These are phyloP conservation scores for Mythimna lalbum DNA, from an alignment of 2,888 invertebrate species.

Conservation along the genomic window DNA sequence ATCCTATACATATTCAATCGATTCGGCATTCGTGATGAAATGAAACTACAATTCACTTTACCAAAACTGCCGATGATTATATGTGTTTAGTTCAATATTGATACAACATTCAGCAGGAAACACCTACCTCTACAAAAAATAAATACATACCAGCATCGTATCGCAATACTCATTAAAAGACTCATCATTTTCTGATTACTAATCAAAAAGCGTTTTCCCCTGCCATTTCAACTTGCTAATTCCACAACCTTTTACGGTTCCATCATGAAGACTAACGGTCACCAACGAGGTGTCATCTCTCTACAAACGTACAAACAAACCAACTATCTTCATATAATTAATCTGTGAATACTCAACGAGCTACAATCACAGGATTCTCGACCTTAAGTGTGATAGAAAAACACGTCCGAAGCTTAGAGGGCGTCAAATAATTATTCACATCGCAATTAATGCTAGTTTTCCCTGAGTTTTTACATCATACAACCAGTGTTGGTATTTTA, in stretches of 20 bases:
- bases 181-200: conserved; percentile 19
- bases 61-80: too few relatives aligned
- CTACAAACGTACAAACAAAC: conserved; percentile 27
- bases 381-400: conserved; percentile 46
- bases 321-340: conserved; percentile 48
- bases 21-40: too few relatives aligned
- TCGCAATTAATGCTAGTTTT: conserved; percentile 73
- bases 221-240: conserved; percentile 48
- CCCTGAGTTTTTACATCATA: conserved; percentile 69
- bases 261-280: conserved; percentile 26
- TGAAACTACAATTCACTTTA: too few relatives aligned
- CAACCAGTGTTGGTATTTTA: conserved; percentile 74
- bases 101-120: background rate
- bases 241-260: conserved; percentile 36
- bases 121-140: background rate
- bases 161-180: background rate
- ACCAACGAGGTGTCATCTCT: conserved; percentile 20
- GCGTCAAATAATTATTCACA: conserved; percentile 75
- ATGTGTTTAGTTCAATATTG: too few relatives aligned
- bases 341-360: conserved; percentile 54
- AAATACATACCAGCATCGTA: conserved; percentile 3
- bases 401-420: conserved; percentile 52
- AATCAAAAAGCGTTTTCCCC: conserved; percentile 16
- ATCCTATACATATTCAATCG: too few relatives aligned
- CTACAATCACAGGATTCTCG: conserved; percentile 68